Base-by-base conservation (phyloP, 2,888 invertebrate species). In the Andrena praecox region DNA sequence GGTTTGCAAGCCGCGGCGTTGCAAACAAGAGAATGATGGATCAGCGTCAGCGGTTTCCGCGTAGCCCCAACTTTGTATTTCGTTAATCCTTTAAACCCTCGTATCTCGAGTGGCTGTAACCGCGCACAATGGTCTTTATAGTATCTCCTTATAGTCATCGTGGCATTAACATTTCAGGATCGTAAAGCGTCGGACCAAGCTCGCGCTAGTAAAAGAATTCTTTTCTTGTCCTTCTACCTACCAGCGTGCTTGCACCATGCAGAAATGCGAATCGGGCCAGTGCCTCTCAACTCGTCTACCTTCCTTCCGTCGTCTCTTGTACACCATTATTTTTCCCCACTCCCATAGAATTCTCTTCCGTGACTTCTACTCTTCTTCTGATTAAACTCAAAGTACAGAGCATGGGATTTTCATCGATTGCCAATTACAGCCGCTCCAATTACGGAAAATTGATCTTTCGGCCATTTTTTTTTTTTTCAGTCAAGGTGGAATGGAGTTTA, bases 11-110 rank as follows among this genome's bases (percentile, higher is more conserved):
- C 2, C 33, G 56, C 56, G 31, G 42, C 56, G 24, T 70, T n/a
- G n/a, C 56, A 76, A 76, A 70, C 42, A 71, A 64, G 33, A 64
- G 16, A 66, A 50, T 59, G 64, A 64, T 66, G n/a, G 50, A 71
- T 71, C 64, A 35, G 8, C 60, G 63, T 73, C 63, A 24, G 42
- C 60, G n/a, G 10, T 72, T 56, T 67, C 60, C n/a, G 16, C 10
- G 20, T 31, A 69, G 10, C 33, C 50, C 7, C 16, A 24, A 24
- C n/a, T 16, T 16, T 48, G 68, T 2, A n/a, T 29, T 68, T 56
- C 16, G 35, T 70, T 16, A 68, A 78, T 68, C 77, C 24, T 31
- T 78, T 42, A 42, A 48, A 24, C 10, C 42, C 20, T 42, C 2
- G 8, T 64, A n/a, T 73, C 67, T 73, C 31, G n/a, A 10, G 12